phyloP scores from a whole-genome alignment of 2,113 vertebrate genomes.

The Myocastor coypus region DNA sequence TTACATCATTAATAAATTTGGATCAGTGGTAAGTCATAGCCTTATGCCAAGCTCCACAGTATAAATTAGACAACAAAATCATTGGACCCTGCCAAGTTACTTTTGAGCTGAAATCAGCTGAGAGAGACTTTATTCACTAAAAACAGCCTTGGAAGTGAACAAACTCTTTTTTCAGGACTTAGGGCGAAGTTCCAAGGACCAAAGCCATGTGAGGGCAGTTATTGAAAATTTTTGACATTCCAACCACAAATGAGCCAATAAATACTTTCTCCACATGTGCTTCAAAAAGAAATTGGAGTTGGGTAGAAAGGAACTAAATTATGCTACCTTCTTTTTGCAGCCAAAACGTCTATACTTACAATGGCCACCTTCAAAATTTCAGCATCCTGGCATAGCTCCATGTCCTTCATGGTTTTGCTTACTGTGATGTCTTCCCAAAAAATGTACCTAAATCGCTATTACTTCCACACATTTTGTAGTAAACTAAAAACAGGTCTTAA shows the following conservation, averaged over 20 bases:
- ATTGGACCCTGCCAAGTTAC: conserved; percentile 86
- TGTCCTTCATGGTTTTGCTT: conserved; percentile 87
- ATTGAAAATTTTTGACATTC: conserved; percentile 96
- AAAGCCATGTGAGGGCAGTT: conserved; percentile 92
- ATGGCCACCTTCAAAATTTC: conserved; percentile 91
- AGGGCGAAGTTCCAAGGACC: conserved; percentile 87
- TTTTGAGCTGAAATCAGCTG: conserved; percentile 89
- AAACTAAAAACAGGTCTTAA: conserved; percentile 89
- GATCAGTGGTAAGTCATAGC: conserved; percentile 85
- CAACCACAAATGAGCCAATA: conserved; percentile 95
- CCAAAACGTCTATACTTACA: conserved; percentile 90
- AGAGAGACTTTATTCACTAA: conserved; percentile 89
- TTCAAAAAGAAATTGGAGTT: conserved; percentile 90
- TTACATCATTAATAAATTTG: conserved; percentile 89
- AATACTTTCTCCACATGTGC: conserved; percentile 95
- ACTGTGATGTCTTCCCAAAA: conserved; percentile 86
- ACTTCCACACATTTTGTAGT: conserved; percentile 89
- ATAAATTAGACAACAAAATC: conserved; percentile 90
- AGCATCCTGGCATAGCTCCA: conserved; percentile 85
- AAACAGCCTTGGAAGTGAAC: conserved; percentile 86
- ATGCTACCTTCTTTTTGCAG: conserved; percentile 90
- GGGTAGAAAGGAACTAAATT: conserved; percentile 90
- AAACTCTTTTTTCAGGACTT: conserved; percentile 82
- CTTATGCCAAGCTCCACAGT: conserved; percentile 84
- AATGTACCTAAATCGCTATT: conserved; percentile 87